A percentile compares a stretch with the other conserved stretches of the same genome.
Conservation (phyloP, 1,140 invertebrate genomes). For the Lutraria rhynchaena region DNA sequence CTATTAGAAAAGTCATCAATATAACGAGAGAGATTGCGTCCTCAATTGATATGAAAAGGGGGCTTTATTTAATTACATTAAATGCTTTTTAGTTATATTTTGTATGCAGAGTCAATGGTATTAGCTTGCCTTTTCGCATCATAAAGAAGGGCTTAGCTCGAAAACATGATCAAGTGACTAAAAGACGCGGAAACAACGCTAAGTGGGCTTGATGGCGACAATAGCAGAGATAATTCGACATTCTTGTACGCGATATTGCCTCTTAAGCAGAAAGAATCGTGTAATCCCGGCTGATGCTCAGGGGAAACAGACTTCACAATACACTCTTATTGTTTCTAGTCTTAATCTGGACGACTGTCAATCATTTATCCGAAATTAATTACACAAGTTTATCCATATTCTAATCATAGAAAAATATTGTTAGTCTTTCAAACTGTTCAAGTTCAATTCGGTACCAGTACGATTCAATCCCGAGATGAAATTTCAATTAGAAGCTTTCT, state of each 20-base stretch:
- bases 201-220: slow-evolving; percentile 31
- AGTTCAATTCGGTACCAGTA: too few species aligned
- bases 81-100: slow-evolving; percentile 63
- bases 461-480: too few species aligned
- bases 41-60: slow-evolving; percentile 39
- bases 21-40: slow-evolving; percentile 9
- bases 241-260: slow-evolving; percentile 29
- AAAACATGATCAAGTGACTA: slow-evolving; percentile 47
- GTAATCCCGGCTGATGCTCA: slow-evolving; percentile 11
- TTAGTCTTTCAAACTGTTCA: background rate
- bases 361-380: slow-evolving; percentile 52
- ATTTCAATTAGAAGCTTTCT: too few species aligned
- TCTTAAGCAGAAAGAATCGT: slow-evolving; percentile 1
- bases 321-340: slow-evolving; percentile 28
- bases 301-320: slow-evolving; percentile 7
- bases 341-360: slow-evolving; percentile 35
- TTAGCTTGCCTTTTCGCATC: slow-evolving; percentile 44
- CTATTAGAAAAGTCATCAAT: slow-evolving; percentile 7
- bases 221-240: slow-evolving; percentile 32
- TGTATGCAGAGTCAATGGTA: slow-evolving; percentile 56
- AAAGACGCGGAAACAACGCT: slow-evolving; percentile 23
- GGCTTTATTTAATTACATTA: slow-evolving; percentile 63
- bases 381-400: slow-evolving; percentile 35
- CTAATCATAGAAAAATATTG: background rate
- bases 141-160: slow-evolving; percentile 55